phyloP scores from a whole-genome alignment of 2,888 invertebrate genomes.

The Shargacucullia verbasci region DNA sequence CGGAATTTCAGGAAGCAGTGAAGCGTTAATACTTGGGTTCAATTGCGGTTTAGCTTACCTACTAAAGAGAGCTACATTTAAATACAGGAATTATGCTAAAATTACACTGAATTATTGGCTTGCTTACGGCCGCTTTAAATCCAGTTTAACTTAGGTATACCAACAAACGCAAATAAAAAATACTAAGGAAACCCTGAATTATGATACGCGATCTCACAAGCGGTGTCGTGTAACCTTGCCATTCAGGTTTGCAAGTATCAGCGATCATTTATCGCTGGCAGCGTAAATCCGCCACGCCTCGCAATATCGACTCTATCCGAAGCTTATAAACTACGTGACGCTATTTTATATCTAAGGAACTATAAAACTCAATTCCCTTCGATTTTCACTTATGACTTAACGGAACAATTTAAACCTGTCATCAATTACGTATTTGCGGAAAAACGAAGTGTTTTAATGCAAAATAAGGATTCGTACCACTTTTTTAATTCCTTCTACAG shows the following conservation, averaged over 20 bases:
- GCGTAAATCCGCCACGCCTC: slow-evolving; percentile 33
- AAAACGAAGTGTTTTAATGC: not conserved
- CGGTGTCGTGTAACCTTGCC: slow-evolving; percentile 35
- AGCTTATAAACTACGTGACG: slow-evolving; percentile 54
- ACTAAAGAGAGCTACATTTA: slow-evolving; percentile 14
- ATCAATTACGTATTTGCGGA: slow-evolving; percentile 14
- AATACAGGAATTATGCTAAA: slow-evolving; percentile 24
- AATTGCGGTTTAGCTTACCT: slow-evolving; percentile 8
- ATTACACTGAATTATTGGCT: slow-evolving; percentile 11
- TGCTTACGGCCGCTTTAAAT: slow-evolving; percentile 17
- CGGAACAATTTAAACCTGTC: slow-evolving; percentile 19
- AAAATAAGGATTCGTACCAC: slow-evolving; percentile 5
- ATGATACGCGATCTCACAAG: slow-evolving; percentile 21
- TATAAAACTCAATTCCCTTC: slow-evolving; percentile 19
- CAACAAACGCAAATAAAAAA: slow-evolving; percentile 11
- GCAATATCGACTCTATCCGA: slow-evolving; percentile 32
- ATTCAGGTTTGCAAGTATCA: slow-evolving; percentile 26
- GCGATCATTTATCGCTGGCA: slow-evolving; percentile 38
- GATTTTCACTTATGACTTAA: slow-evolving; percentile 29
- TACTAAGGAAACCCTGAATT: slow-evolving; percentile 13
- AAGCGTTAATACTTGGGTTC: not conserved
- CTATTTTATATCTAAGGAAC: slow-evolving; percentile 37
- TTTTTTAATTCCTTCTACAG: slow-evolving; percentile 9
- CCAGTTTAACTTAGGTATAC: slow-evolving; percentile 18
- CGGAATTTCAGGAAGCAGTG: not conserved